These are phyloP conservation scores for Schlechtendalia chinensis DNA, from an alignment of 1,140 invertebrate species.

Conservation along the genomic window DNA sequence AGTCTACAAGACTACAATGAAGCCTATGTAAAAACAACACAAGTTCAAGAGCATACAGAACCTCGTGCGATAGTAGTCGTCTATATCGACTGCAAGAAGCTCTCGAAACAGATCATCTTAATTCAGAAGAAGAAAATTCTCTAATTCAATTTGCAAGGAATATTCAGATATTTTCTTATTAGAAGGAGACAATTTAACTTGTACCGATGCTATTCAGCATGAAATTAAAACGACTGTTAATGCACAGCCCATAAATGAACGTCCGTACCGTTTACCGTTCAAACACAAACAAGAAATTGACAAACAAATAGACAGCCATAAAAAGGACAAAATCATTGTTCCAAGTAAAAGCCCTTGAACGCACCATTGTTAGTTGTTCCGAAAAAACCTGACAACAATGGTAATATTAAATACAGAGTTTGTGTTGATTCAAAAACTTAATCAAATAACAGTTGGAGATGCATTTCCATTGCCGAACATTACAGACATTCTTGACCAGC, in stretches of 20 bases:
- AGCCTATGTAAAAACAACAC: no score
- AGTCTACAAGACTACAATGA: no score
- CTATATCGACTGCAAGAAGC: no score
- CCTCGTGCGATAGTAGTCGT: no score
- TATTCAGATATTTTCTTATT: constrained; percentile 50
- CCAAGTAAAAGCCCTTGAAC: constrained; percentile 49
- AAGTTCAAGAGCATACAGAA: no score
- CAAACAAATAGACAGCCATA: constrained; percentile 53
- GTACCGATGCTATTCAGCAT: neutral
- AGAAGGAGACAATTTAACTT: neutral
- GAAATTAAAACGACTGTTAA: neutral
- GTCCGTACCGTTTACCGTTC: constrained; percentile 55
- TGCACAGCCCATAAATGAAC: constrained; percentile 52
- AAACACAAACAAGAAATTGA: constrained; percentile 55
- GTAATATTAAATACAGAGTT: no score
- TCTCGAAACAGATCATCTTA: no score
- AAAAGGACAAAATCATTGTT: constrained; percentile 44
- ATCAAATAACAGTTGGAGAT: no score
- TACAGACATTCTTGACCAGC: no score
- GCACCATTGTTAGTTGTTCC: neutral
- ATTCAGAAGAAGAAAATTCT: neutral
- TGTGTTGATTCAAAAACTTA: no score
- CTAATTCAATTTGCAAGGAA: neutral
- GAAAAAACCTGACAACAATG: no score
- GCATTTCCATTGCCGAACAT: no score